Evolutionary conservation across 2,888 invertebrate species (phyloP).

Genomic region (Drosophila parthenogenetica): DNA sequence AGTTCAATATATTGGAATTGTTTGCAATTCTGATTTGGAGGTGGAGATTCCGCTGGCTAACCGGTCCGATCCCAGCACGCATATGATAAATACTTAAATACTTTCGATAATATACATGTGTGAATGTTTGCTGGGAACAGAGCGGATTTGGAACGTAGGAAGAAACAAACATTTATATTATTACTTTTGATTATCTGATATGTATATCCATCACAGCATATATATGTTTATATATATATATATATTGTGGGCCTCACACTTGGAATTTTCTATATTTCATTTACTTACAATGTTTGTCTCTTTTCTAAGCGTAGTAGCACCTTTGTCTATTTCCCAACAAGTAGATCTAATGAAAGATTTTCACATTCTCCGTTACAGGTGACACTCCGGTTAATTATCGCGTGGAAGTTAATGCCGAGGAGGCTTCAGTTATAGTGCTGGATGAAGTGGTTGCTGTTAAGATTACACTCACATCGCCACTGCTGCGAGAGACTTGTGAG

Average conservation of each 20-base stretch:
- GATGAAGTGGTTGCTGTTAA: constrained; percentile 92
- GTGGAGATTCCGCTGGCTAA: constrained; percentile 50
- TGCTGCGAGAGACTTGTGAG: constrained; percentile 91
- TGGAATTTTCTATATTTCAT: constrained; percentile 61
- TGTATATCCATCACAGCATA: constrained; percentile 46
- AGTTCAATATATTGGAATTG: constrained; percentile 40
- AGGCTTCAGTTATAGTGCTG: constrained; percentile 93
- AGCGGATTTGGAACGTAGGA: constrained; percentile 66
- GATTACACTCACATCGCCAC: constrained; percentile 96
- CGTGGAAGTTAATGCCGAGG: constrained; percentile 93
- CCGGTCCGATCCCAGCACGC: constrained; percentile 70
- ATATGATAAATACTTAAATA: constrained; percentile 33
- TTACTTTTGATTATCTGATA: constrained; percentile 55
- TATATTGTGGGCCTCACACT: constrained; percentile 63
- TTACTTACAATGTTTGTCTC: constrained; percentile 74
- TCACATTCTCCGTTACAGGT: constrained; percentile 71
- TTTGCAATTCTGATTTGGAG: constrained; percentile 69
- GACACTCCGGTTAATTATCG: constrained; percentile 87
- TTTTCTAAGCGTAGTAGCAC: constrained; percentile 64
- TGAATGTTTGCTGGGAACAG: constrained; percentile 73
- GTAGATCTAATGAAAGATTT: constrained; percentile 7
- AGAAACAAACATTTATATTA: constrained; percentile 77
- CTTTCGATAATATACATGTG: constrained; percentile 15
- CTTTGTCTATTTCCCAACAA: background rate
- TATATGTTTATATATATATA: constrained; percentile 28